phyloP scores from a whole-genome alignment of 2,797 vertebrate genomes.

The Acrocephalus scirpaceus region DNA sequence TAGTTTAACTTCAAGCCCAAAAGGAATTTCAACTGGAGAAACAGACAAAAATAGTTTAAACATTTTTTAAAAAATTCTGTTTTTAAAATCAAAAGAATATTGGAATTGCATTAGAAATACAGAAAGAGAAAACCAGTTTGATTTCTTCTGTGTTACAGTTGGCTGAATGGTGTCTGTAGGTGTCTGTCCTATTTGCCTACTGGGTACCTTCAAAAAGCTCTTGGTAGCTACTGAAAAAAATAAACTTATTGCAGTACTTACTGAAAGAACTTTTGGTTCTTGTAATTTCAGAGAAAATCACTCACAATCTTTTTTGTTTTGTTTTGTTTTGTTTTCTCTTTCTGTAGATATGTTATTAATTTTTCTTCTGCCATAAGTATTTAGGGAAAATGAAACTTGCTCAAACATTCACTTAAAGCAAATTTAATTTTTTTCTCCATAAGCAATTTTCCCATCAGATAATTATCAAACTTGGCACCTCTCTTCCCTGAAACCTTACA shows the following conservation, averaged over 20 bases:
- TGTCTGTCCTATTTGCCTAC: not conserved
- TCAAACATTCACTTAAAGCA: not conserved
- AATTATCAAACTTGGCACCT: not conserved
- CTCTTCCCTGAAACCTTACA: not conserved
- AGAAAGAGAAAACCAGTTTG: not conserved
- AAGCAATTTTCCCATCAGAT: constrained; percentile 20
- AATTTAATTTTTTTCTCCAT: not conserved
- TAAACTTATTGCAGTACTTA: not conserved
- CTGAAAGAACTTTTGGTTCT: not conserved
- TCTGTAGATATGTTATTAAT: not conserved
- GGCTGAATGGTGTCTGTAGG: not conserved
- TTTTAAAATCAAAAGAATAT: not conserved
- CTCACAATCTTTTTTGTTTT: not conserved
- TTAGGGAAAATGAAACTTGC: constrained; percentile 6
- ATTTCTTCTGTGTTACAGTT: not conserved
- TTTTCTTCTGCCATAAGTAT: not conserved
- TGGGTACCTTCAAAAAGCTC: not conserved
- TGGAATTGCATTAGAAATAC: not conserved
- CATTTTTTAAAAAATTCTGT: rapidly evolving
- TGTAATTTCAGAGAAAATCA: not conserved
- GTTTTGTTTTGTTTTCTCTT: not conserved
- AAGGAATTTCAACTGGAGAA: not conserved
- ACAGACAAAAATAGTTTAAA: not conserved
- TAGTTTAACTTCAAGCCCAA: not conserved
- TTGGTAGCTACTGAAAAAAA: not conserved